phyloP scores from a whole-genome alignment of 1,140 invertebrate species.

The Bombus breviceps region DNA sequence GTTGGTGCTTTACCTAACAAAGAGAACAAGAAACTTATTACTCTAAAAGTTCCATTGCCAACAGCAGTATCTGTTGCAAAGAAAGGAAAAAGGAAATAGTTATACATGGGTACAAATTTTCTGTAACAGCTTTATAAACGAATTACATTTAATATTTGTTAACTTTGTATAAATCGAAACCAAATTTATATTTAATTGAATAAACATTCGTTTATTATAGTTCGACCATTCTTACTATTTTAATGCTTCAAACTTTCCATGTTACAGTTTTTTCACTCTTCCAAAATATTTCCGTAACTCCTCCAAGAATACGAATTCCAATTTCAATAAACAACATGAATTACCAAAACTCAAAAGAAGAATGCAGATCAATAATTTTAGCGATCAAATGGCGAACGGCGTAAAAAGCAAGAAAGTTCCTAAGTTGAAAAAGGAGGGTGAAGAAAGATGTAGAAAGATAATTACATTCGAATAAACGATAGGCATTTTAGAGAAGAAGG shows the following conservation, averaged over 20 bases:
- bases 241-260: not conserved
- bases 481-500: not conserved
- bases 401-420: not conserved
- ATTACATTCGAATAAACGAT: not conserved
- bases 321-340: not conserved
- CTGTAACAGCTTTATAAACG: not conserved
- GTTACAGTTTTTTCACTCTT: not conserved
- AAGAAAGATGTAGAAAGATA: not conserved
- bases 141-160: not conserved
- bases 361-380: too few species aligned
- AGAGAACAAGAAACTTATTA: constrained; percentile 75
- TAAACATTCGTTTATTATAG: constrained; percentile 9
- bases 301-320: not conserved
- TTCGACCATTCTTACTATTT: not conserved
- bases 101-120: not conserved
- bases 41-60: constrained; percentile 81
- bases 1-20: constrained; percentile 75
- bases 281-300: not conserved
- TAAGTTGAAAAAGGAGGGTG: not conserved
- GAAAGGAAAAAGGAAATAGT: constrained; percentile 62
- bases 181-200: not conserved
- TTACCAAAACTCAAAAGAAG: too few species aligned
- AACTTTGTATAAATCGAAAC: not conserved
- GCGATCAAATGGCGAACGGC: too few species aligned
- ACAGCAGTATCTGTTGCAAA: constrained; percentile 58